These are phyloP conservation scores for Pan paniscus DNA, from an alignment of 2,113 vertebrate species.

Conservation along the genomic window DNA sequence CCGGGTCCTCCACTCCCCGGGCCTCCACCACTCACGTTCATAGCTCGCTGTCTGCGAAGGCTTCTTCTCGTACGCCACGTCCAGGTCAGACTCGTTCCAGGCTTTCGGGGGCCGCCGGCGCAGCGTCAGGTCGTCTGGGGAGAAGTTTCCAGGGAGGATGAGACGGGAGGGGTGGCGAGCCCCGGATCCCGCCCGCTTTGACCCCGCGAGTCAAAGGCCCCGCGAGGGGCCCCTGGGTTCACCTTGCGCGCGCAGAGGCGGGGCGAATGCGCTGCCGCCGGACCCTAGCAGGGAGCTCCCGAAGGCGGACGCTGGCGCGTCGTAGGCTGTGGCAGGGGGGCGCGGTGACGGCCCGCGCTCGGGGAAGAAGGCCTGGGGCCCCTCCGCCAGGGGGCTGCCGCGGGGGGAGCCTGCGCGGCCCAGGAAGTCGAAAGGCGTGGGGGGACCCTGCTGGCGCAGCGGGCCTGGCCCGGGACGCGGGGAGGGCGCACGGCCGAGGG, in stretches of 20 bases:
- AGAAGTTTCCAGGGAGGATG: not conserved
- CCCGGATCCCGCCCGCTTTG: no score
- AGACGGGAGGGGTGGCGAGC: rapidly evolving
- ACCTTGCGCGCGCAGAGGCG: slow-evolving; percentile 78
- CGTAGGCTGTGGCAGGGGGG: slow-evolving; percentile 1
- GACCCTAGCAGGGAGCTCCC: slow-evolving; percentile 63
- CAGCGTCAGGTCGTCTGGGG: slow-evolving; percentile 85
- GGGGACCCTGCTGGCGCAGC: slow-evolving; percentile 55
- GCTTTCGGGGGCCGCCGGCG: slow-evolving; percentile 82
- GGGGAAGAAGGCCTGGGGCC: slow-evolving; percentile 68
- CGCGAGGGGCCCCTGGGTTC: rapidly evolving
- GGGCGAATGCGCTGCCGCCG: slow-evolving; percentile 56
- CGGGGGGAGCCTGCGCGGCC: slow-evolving; percentile 71
- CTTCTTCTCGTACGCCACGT: slow-evolving; percentile 89
- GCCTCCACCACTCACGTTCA: slow-evolving; percentile 82
- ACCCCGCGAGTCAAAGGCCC: no score
- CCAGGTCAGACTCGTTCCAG: slow-evolving; percentile 94
- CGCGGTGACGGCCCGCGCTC: slow-evolving; percentile 76
- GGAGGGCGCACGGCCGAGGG: slow-evolving; percentile 66
- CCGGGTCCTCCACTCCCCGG: rapidly evolving
- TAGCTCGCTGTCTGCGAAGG: slow-evolving; percentile 83
- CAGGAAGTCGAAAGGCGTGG: slow-evolving; percentile 69
- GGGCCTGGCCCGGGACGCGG: slow-evolving; percentile 40
- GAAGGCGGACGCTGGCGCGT: not conserved
- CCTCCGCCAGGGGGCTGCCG: slow-evolving; percentile 43